Percentiles rank a stretch among this genome's conserved stretches.
Conservation (phyloP, 2,888 invertebrate species). For the Iphiclides podalirius region DNA sequence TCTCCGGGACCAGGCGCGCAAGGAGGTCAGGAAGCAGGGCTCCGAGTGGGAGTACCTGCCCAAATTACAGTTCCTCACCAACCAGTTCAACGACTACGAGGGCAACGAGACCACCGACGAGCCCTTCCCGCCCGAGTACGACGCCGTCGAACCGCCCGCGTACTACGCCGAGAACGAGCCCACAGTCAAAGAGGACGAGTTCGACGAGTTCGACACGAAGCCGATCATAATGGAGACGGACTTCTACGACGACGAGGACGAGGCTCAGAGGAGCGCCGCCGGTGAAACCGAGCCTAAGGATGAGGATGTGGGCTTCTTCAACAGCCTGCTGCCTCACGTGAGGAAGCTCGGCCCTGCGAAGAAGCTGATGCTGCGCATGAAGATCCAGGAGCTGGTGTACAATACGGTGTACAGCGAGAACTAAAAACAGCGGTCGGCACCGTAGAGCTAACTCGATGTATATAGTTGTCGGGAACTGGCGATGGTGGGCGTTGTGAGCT, state of each 20-base stretch:
- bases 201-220: conserved; percentile 71
- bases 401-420: conserved; percentile 70
- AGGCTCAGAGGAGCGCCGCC: conserved; percentile 46
- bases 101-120: conserved; percentile 46
- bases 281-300: conserved; percentile 50
- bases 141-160: conserved; percentile 51
- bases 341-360: conserved; percentile 69
- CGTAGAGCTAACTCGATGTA: too few relatives aligned
- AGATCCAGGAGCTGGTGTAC: conserved; percentile 71
- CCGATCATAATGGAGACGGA: conserved; percentile 72
- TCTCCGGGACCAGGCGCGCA: conserved; percentile 68
- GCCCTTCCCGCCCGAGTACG: conserved; percentile 38
- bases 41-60: conserved; percentile 70
- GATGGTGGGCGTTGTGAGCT: background rate
- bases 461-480: too few relatives aligned
- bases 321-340: conserved; percentile 68
- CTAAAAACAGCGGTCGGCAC: conserved; percentile 28
- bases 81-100: conserved; percentile 71
- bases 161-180: conserved; percentile 48
- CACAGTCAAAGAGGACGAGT: conserved; percentile 64
- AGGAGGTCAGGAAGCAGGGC: conserved; percentile 64
- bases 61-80: conserved; percentile 63
- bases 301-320: conserved; percentile 72
- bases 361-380: conserved; percentile 71
- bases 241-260: conserved; percentile 71